Conservation (phyloP, 2,888 invertebrate genomes). For the Phyto melanocephala region DNA sequence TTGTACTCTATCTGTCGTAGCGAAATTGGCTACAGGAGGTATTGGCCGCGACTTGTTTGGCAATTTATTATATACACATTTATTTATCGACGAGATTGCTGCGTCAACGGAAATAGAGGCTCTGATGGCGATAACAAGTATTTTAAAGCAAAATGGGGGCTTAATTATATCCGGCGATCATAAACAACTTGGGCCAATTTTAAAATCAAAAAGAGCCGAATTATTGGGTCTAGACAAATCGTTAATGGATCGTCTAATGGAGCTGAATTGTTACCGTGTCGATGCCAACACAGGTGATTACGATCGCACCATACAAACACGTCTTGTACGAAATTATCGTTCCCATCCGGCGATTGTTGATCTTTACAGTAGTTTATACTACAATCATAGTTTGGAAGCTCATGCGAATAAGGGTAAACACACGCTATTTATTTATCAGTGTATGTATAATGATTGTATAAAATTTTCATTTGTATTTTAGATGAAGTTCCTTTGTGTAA, state of each 20-base stretch:
- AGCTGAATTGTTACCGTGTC: slow-evolving; percentile 78
- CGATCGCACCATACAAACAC: slow-evolving; percentile 84
- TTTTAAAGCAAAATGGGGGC: slow-evolving; percentile 14
- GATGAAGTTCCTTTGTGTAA: slow-evolving; percentile 67
- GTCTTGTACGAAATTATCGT: slow-evolving; percentile 87
- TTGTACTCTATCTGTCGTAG: slow-evolving; percentile 82
- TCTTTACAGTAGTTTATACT: slow-evolving; percentile 86
- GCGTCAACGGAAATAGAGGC: slow-evolving; percentile 86
- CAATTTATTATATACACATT: slow-evolving; percentile 81
- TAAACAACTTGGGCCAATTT: slow-evolving; percentile 85
- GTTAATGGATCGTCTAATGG: slow-evolving; percentile 85
- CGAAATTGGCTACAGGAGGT: slow-evolving; percentile 78
- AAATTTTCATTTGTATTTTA: slow-evolving; percentile 50
- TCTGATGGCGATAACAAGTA: slow-evolving; percentile 79
- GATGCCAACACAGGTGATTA: slow-evolving; percentile 70
- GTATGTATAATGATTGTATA: not conserved
- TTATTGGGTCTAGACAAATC: slow-evolving; percentile 78
- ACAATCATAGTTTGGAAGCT: slow-evolving; percentile 82
- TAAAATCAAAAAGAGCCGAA: slow-evolving; percentile 76
- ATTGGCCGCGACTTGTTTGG: slow-evolving; percentile 67
- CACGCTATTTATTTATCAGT: not conserved
- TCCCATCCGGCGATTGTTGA: slow-evolving; percentile 84
- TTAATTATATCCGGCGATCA: slow-evolving; percentile 82
- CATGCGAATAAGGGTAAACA: slow-evolving; percentile 69
- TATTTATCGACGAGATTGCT: slow-evolving; percentile 88